Evolutionary conservation across 1,140 invertebrate genomes (phyloP).

Genomic region (Dendrolimus kikuchii): DNA sequence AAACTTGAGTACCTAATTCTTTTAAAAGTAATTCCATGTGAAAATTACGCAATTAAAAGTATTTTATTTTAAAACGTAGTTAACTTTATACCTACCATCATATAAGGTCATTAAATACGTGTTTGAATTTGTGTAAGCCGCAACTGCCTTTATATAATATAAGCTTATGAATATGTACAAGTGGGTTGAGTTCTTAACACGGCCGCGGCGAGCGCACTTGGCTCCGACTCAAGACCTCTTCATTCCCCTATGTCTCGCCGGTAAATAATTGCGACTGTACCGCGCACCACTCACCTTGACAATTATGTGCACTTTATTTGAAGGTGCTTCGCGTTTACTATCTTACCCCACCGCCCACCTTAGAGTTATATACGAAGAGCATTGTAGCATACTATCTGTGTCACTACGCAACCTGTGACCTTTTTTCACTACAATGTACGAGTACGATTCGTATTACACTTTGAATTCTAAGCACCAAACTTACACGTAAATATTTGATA

Average conservation of each 20-base stretch:
- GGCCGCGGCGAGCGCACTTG: slow-evolving; percentile 31
- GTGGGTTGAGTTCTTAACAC: slow-evolving; percentile 27
- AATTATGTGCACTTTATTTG: slow-evolving; percentile 52
- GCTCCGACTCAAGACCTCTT: slow-evolving; percentile 42
- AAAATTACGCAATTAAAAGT: too few relatives aligned
- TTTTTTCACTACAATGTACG: not conserved
- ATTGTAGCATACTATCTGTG: not conserved
- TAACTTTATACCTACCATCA: not conserved
- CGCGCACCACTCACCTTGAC: slow-evolving; percentile 41
- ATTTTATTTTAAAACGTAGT: too few relatives aligned
- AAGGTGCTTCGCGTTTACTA: slow-evolving; percentile 25
- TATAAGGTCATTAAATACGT: not conserved
- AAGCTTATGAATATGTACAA: slow-evolving; percentile 29
- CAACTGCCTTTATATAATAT: slow-evolving; percentile 2
- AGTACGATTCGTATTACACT: too few relatives aligned
- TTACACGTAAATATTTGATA: too few relatives aligned
- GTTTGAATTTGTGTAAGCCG: too few relatives aligned
- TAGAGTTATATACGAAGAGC: slow-evolving; percentile 4
- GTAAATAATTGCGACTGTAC: slow-evolving; percentile 49
- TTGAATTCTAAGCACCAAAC: too few relatives aligned
- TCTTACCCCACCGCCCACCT: slow-evolving; percentile 17
- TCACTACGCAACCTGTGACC: not conserved
- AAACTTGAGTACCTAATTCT: too few relatives aligned
- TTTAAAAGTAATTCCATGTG: too few relatives aligned
- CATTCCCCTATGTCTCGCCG: slow-evolving; percentile 50